Base-by-base conservation (phyloP, 1,140 invertebrate genomes). In the Tetranychus cinnabarinus region DNA sequence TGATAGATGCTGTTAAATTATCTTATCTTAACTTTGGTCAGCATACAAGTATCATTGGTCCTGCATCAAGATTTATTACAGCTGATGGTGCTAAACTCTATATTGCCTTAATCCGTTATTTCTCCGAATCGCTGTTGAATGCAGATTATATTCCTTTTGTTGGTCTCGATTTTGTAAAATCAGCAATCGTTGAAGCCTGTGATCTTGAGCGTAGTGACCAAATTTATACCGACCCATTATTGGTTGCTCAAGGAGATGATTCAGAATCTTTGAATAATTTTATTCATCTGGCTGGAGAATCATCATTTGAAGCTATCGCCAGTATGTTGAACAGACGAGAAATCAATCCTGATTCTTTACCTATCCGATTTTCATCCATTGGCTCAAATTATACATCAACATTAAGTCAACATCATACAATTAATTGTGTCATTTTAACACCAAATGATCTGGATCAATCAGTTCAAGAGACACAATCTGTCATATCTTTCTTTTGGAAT, bases 141-240 rank as follows among this genome's bases (percentile, higher is more conserved):
- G 31, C 35, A 8, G 33, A 42, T 13, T 62, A 42, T 50, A 47
- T 63, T 31, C 15, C 10, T 23, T 31, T 63, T 15, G 45, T n/a
- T 31, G 62, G 62, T 36, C 37, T 63, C 13, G 62, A 63, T 47
- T 15, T 63, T 23, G 62, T 63, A 13, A 63, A 63, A 46, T 56
- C 59, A 31, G 62, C 62, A 6, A 23, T 63, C 4, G 34, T 63
- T 31, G 59, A 63, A 39, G 58, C 58, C 13, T 33, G 50, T 42
- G 13, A 47, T 46, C 34, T 23, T 23, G n/a, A n/a, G 5, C 7
- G 50, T 2, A 7, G 8, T 6, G n/a, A n/a, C n/a, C 13, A 23
- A n/a, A 6, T 52, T 6, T 23, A 31, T 7, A 33, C 8, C 31
- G 59, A 52, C 31, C 58, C 23, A 23, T 63, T 31, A 13, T 31